phyloP scores from a whole-genome alignment of 2,113 vertebrate genomes.

The Macrotus californicus region DNA sequence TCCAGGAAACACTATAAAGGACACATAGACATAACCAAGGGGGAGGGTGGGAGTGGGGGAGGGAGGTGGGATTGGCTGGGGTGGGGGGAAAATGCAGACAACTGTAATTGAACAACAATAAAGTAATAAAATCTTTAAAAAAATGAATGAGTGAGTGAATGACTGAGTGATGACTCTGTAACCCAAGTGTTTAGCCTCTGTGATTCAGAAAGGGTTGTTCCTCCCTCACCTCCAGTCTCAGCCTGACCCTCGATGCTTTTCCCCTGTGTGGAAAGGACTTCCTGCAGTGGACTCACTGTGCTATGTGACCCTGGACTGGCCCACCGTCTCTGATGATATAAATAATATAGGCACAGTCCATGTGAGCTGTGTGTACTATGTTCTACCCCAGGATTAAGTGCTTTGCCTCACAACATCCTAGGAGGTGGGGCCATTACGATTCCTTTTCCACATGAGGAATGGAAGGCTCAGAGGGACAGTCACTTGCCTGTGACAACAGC shows the following conservation, averaged over 20 bases:
- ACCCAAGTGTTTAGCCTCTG: neutral
- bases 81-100: no score
- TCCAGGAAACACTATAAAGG: no score
- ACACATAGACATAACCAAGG: no score
- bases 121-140: no score
- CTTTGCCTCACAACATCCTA: neutral
- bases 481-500: neutral
- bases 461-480: neutral
- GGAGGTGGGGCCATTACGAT: neutral
- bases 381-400: neutral
- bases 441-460: neutral
- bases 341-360: neutral
- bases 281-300: neutral
- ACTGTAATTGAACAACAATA: no score
- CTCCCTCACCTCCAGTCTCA: neutral
- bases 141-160: neutral
- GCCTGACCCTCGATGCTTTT: neutral
- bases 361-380: neutral
- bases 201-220: neutral
- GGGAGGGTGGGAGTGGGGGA: no score
- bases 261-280: neutral
- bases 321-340: neutral
- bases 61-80: no score
- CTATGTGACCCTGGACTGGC: neutral
- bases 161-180: neutral